Evolutionary conservation across 2,888 invertebrate genomes (phyloP), one percentile per base, ranked within the genome.

Genomic region (Hypsopygia costalis): DNA sequence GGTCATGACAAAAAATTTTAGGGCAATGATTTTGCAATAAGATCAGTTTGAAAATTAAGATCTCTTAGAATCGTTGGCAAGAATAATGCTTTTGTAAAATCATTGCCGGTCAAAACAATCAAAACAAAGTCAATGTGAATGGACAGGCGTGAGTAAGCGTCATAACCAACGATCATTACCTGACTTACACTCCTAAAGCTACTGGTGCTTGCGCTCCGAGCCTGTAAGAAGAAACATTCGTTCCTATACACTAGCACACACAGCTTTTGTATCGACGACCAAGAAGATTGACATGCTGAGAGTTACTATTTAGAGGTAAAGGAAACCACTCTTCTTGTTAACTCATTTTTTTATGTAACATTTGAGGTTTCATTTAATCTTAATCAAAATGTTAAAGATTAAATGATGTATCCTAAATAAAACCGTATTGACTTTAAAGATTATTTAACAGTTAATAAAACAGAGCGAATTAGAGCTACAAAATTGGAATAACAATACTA

Each of bases 121-220:
- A 70, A 76, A 75, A 59, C 49, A 73, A 65, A 64, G 49, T 62
- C 62, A 45, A 63, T 68, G 63, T 62, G 53, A 51, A 76, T 77
- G 77, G 57, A 59, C 73, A 76, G 81, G 80, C 77, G 71, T 77
- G 73, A 70, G 62, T 52, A 80, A 85, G 82, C 81, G 27, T 62
- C 52, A 41, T 69, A 69, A 39, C 33, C 33, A 27, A 69, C 67
- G 66, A 57, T 68, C 74, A 72, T 85, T 94, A 94, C 94, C 94
- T 94, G 94, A 91, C 94, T 94, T 81, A 94, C 92, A 92, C 94
- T 94, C 93, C 94, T 94, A 94, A 94, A 94, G 93, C 94, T 94
- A 94, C 93, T 93, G 91, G 94, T 94, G 92, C 94, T 94, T 89
- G 94, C 94, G 91, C 94, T 94, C 91, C 94, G 93, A 87, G 94